These are phyloP conservation scores for Ciconia boyciana DNA, from an alignment of 2,113 vertebrate species.

Conservation along the genomic window DNA sequence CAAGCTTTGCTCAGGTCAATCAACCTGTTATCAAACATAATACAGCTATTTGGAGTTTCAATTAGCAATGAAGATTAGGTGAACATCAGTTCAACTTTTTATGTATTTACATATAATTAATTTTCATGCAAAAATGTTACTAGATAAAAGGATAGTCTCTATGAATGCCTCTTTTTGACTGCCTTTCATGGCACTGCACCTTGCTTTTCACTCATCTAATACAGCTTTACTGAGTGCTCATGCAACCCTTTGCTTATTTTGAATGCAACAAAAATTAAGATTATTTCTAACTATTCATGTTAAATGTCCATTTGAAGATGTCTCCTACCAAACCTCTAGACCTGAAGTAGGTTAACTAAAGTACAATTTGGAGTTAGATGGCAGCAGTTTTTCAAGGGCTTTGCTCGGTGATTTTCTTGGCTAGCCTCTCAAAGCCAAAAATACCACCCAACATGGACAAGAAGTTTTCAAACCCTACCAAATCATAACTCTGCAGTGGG, in stretches of 20 bases:
- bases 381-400: not conserved
- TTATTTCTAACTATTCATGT: not conserved
- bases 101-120: not conserved
- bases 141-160: not conserved
- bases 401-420: not conserved
- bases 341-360: not conserved
- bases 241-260: not conserved
- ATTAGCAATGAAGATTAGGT: not conserved
- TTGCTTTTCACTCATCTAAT: not conserved
- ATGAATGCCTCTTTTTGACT: not conserved
- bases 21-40: not conserved
- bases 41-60: not conserved
- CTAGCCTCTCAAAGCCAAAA: not conserved
- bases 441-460: not conserved
- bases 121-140: not conserved
- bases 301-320: not conserved
- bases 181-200: not conserved
- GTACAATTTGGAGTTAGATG: not conserved
- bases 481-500: not conserved
- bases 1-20: not conserved
- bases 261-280: not conserved
- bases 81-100: not conserved
- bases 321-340: not conserved
- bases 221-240: not conserved
- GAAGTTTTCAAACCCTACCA: not conserved